Base-by-base conservation (phyloP, 2,888 invertebrate species). In the Arrhopalites spinosus region DNA sequence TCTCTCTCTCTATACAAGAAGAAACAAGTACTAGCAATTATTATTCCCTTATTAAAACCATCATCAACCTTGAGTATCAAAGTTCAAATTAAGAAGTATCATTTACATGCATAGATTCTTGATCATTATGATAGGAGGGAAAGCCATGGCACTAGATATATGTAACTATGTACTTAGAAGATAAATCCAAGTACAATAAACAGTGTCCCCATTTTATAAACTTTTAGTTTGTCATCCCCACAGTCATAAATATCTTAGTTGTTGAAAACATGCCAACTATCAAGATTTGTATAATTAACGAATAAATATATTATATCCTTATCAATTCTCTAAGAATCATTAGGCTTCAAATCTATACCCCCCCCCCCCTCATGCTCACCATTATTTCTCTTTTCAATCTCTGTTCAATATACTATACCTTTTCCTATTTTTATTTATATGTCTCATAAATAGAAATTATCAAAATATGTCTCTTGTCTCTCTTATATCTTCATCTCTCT, bases 221-320 rank as follows among this genome's bases (percentile, higher is more conserved):
- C 72, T 72, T n/a, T 43, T 25, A 72, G 63, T 72, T 72, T 72
- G 72, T 63, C 72, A 72, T 72, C 72, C 50, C 7, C 59, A 72
- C 63, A 63, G 63, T 1, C 72, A 72, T 74, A 74, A 74, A 74
- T 74, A 74, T 74, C 67, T 36, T 43, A 47, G 68, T 68, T 74
- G 74, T 74, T 74, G 74, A 74, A 67, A 74, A 67, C 45, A 56
- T 74, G 74, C 74, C 74, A 74, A 69, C 56, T 74, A 8, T 59
- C 25, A 68, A 68, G 74, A 74, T 73, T 66, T 74, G 74, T 74
- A 74, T 74, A 74, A 74, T 74, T 74, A 74, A 68, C 74, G 68
- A 68, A 74, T 74, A 74, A 74, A 74, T 74, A 74, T 68, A 66
- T 53, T 66, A 73, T 66, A n/a, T 30, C 50, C 66, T 66, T 66